Evolutionary conservation across 37 sponge, comb jelly and placozoan genomes (phyloP), one percentile per base, ranked within the genome.

Genomic region (Cliona cf. orientalis): DNA sequence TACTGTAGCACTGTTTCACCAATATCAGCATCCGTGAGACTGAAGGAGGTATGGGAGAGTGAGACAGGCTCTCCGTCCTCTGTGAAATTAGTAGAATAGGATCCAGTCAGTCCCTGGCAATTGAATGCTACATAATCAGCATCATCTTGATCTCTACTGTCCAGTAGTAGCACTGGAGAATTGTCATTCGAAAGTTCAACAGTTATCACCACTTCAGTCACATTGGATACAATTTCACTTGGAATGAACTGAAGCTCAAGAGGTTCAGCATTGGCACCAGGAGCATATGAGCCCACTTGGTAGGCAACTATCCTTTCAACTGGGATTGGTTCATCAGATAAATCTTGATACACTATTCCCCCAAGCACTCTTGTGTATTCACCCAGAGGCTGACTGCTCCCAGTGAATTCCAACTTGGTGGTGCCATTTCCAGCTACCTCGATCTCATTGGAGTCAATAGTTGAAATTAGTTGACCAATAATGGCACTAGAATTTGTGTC

Each of bases 101-200:
- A 74, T 6, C 76, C 82, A 23, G 19, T 6, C 21, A 38, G 21
- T 33, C 49, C 56, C 14, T 25, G 25, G 39, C 63, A 77, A 12
- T 28, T 36, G 17, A 64, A 66, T 1, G n/a, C 63, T 2, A 39
- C 38, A 26, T 29, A 33, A 39, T 12, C 72, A 6, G 21, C 5
- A 17, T 11, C 22, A 32, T 58, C 42, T 25, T 55, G 55, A 34
- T 76, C 49, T 66, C 72, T 22, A 42, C n/a, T 61, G 58, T 71
- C 72, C 32, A 89, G 44, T 2, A 45, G 26, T 2, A 89, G 55
- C 42, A 45, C 35, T 6, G 89, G 89, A 42, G 71, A 25, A 43
- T 82, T 75, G 65, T 90, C 91, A 69, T 90, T 90, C 82, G 85
- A 38, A 3, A 75, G 22, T 26, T 59, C 38, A 19, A 90, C 76